These are phyloP conservation scores for Pyrrhia umbra DNA, from an alignment of 2,888 invertebrate species.

Conservation along the genomic window DNA sequence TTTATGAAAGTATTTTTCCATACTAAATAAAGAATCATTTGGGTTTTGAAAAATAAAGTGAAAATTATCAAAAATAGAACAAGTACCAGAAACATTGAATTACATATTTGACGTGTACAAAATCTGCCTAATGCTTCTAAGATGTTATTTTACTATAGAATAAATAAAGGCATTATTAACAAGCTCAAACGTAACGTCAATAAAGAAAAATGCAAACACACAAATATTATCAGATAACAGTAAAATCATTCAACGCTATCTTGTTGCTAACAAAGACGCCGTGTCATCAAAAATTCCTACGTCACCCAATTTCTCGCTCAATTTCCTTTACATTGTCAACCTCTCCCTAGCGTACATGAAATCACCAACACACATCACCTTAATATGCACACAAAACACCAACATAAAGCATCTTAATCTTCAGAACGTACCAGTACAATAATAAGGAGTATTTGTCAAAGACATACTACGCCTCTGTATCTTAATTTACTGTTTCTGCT, in stretches of 20 bases:
- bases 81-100: too few species aligned
- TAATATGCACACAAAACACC: constrained; percentile 47
- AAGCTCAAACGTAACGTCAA: neutral
- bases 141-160: neutral
- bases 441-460: constrained; percentile 85
- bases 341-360: constrained; percentile 5
- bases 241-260: neutral
- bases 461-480: constrained; percentile 73
- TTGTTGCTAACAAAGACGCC: neutral
- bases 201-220: neutral
- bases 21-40: too few species aligned
- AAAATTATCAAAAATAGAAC: too few species aligned
- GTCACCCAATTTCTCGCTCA: constrained; percentile 17
- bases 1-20: too few species aligned
- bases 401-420: constrained; percentile 50
- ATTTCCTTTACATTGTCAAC: constrained; percentile 25
- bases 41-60: too few species aligned
- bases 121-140: too few species aligned
- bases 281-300: neutral
- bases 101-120: too few species aligned
- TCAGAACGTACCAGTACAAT: constrained; percentile 69
- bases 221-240: neutral
- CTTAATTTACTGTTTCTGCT: constrained; percentile 77
- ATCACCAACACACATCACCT: constrained; percentile 28
- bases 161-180: neutral